A percentile compares a stretch with the other conserved stretches of the same genome.
Evolutionary conservation across 1,140 invertebrate species (phyloP).

Genomic region (Lasaia peninsularis): DNA sequence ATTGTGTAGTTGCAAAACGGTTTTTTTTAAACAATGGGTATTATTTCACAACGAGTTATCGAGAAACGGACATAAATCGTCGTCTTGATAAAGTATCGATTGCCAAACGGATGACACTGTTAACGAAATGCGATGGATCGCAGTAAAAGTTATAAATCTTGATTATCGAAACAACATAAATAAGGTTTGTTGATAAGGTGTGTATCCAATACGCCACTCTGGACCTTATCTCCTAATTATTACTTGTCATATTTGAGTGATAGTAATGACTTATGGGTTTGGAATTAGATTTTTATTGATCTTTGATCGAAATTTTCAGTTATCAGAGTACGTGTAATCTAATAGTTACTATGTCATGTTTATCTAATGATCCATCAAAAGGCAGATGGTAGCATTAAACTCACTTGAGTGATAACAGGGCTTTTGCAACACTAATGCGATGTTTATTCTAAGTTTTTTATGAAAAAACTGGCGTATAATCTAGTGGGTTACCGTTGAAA

Average conservation of each 20-base stretch:
- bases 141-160: slow-evolving; percentile 10
- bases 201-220: slow-evolving; percentile 9
- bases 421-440: slow-evolving; percentile 1
- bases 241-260: slow-evolving; percentile 10
- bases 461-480: too few species aligned
- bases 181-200: slow-evolving; percentile 6
- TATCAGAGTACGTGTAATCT: slow-evolving; percentile 4
- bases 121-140: slow-evolving; percentile 10
- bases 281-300: slow-evolving; percentile 9
- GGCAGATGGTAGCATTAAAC: slow-evolving; percentile 11
- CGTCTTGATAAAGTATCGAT: slow-evolving; percentile 11
- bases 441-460: neutral
- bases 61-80: slow-evolving; percentile 3
- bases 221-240: neutral
- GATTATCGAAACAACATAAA: slow-evolving; percentile 11
- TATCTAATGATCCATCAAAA: slow-evolving; percentile 11
- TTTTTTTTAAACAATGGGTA: slow-evolving; percentile 1
- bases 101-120: slow-evolving; percentile 3
- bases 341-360: slow-evolving; percentile 5
- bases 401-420: slow-evolving; percentile 10
- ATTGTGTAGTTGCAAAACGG: too few species aligned
- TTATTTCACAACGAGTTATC: slow-evolving; percentile 4
- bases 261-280: slow-evolving; percentile 2
- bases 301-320: slow-evolving; percentile 4
- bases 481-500: too few species aligned